phyloP scores from a whole-genome alignment of 2,888 invertebrate species.

The Amorpha juglandis region DNA sequence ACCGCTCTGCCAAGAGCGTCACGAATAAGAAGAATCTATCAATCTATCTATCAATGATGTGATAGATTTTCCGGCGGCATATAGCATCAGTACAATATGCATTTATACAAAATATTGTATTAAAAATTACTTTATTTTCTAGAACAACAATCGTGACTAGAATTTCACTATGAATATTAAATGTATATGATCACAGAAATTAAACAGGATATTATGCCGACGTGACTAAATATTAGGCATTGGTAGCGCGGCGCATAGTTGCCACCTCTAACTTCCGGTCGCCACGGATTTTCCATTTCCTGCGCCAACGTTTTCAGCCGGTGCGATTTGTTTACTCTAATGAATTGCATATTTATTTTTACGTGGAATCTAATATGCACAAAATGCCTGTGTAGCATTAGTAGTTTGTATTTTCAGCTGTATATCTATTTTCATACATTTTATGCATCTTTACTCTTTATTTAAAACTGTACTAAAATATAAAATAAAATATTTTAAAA shows the following conservation, averaged over 20 bases:
- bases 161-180: neutral
- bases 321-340: constrained; percentile 40
- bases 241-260: constrained; percentile 31
- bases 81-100: too few species aligned
- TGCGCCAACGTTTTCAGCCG: constrained; percentile 45
- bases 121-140: too few species aligned
- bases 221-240: constrained; percentile 23
- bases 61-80: too few species aligned
- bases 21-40: too few species aligned
- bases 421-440: too few species aligned
- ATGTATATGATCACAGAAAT: neutral
- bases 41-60: too few species aligned
- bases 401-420: neutral
- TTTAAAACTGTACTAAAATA: too few species aligned
- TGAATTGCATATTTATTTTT: constrained; percentile 1
- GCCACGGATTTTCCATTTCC: constrained; percentile 45
- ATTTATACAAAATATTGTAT: too few species aligned
- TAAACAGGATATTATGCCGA: constrained; percentile 22
- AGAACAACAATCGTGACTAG: neutral
- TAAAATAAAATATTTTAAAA: too few species aligned
- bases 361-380: too few species aligned
- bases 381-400: neutral
- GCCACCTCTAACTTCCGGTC: constrained; percentile 35
- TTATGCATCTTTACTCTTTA: too few species aligned
- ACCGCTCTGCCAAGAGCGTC: too few species aligned